A percentile compares a stretch with the other conserved stretches of the same genome.
phyloP scores from a whole-genome alignment of 2,888 invertebrate genomes.

The Trachelus stipa region DNA sequence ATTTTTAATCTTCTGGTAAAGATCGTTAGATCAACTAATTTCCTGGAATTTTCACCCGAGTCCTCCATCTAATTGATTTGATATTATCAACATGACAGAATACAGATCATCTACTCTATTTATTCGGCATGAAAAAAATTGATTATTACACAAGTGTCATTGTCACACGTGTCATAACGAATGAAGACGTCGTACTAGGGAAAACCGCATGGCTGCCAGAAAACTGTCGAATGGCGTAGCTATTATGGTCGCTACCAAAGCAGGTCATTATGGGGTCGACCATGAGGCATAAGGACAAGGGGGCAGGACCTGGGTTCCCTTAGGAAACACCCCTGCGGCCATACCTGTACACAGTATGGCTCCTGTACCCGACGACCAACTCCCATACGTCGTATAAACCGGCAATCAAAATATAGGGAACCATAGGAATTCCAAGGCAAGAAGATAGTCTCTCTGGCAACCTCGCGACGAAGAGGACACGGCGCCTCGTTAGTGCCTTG shows the following conservation, averaged over 20 bases:
- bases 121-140: neutral
- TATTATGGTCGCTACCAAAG: constrained; percentile 42
- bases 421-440: constrained; percentile 44
- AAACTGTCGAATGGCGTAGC: constrained; percentile 12
- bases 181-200: neutral
- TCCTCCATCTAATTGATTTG: neutral
- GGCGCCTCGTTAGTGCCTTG: constrained; percentile 51
- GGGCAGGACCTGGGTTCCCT: constrained; percentile 55
- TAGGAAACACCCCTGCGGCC: constrained; percentile 64
- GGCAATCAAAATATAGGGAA: constrained; percentile 47
- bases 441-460: constrained; percentile 48
- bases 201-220: neutral
- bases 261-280: constrained; percentile 40
- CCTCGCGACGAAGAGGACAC: constrained; percentile 44
- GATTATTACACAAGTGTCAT: neutral
- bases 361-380: constrained; percentile 31
- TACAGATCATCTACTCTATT: neutral
- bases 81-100: neutral
- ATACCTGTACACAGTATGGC: constrained; percentile 59
- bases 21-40: neutral
- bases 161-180: neutral
- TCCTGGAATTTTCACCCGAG: neutral
- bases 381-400: constrained; percentile 34
- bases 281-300: constrained; percentile 30
- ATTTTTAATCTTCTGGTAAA: neutral